Percentiles rank a stretch among this genome's conserved stretches.
Evolutionary conservation across 2,888 invertebrate genomes (phyloP).

Genomic region (Folsomia manolachei): DNA sequence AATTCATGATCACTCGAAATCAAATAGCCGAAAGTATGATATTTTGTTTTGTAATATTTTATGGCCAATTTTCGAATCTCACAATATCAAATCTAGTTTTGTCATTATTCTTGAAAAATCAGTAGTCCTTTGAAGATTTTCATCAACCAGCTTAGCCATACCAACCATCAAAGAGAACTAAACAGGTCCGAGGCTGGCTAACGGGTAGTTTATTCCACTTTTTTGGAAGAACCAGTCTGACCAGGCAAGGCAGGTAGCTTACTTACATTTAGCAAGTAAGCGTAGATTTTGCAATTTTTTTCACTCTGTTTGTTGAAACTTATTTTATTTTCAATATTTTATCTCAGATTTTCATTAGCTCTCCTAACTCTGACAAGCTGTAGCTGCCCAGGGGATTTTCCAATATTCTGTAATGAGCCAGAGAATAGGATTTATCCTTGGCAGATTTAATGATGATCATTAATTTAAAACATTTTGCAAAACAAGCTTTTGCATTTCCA

Average conservation of each 20-base stretch:
- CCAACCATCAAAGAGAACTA: no score
- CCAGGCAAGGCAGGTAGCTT: neutral
- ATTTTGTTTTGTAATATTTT: neutral
- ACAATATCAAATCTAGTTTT: neutral
- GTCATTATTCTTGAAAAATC: neutral
- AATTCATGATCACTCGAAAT: neutral
- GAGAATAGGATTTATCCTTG: neutral
- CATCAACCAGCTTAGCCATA: neutral
- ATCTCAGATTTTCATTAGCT: neutral
- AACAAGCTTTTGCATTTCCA: neutral
- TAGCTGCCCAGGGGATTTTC: neutral
- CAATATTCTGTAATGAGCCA: neutral
- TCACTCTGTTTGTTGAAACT: no score
- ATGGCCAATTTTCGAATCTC: neutral
- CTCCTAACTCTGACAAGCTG: neutral
- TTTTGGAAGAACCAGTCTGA: neutral
- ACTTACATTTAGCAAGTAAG: neutral
- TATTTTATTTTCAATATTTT: neutral
- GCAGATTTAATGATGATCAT: neutral
- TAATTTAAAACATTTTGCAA: neutral
- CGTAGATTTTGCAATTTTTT: no score
- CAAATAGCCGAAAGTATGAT: neutral
- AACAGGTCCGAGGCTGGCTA: neutral
- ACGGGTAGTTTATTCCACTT: neutral
- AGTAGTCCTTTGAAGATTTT: neutral